Base-by-base conservation (phyloP, 2,797 vertebrate species). In the Peromyscus eremicus region DNA sequence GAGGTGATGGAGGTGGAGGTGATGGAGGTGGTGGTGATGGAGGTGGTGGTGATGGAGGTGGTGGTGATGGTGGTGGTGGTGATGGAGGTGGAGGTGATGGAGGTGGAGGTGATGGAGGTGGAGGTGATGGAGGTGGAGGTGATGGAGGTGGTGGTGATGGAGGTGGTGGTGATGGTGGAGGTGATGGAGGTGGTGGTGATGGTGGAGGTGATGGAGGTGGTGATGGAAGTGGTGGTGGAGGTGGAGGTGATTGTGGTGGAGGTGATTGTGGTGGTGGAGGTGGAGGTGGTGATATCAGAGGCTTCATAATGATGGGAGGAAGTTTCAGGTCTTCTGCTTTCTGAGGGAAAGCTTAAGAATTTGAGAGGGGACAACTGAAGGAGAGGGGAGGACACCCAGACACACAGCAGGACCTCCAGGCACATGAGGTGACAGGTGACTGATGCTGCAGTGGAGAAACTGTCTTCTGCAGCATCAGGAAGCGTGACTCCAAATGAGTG, bases 281-380 rank as follows among this genome's bases (percentile, higher is more conserved):
- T 9, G 6, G 1, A 21, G 1, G 2, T 10, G 40, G 12, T 75
- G 23, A 27, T 43, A 19, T 29, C 86, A 57, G 60, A 71, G 64
- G 46, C 34, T 40, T 87, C n/a, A 29, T 23, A 46, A 29, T 34
- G 32, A 13, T 34, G 62, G 57, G 37, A 21, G 21, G 11, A 75
- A 23, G 2, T 13, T 60, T 55, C 29, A 11, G 2, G 10, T 9
- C 49, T 4, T 6, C 6, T 0, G 32, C 19, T 49, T 52, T 27
- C 8, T 40, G 77, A 76, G 21, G 32, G 29, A 27, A 71, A 27
- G 17, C 11, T 0, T 14, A 43, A 77, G 40, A 77, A 13, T n/a
- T 43, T 57, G 79, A 57, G 11, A 57, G 66, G 17, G 60, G 62
- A 7, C 23, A 6, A 8, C 25, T 70, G 2, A 14, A 34, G 70